phyloP scores from a whole-genome alignment of 2,113 vertebrate genomes.

The Tetrax tetrax region DNA sequence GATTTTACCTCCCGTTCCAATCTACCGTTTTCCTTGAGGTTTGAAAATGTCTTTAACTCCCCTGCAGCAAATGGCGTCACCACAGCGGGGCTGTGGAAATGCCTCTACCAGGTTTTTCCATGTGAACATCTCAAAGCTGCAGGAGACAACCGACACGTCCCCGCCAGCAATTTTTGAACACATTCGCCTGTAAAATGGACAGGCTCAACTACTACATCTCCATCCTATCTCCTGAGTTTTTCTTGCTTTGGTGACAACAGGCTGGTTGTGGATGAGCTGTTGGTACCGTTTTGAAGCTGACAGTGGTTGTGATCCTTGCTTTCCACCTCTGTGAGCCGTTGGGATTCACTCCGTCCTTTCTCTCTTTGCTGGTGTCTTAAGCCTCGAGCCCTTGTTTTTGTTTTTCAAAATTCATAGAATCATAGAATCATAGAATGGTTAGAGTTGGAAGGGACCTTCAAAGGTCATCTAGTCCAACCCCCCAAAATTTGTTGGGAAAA shows the following conservation, averaged over 20 bases:
- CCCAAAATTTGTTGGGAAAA: background rate
- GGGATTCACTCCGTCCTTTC: background rate
- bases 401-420: too few relatives aligned
- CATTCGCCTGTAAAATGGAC: background rate
- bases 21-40: background rate
- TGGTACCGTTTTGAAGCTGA: background rate
- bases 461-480: too few relatives aligned
- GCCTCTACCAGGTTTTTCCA: background rate
- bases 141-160: background rate
- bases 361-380: background rate
- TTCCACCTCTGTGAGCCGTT: background rate
- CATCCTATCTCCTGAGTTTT: background rate
- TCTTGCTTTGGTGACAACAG: rapidly evolving
- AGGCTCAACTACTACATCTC: background rate
- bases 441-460: too few relatives aligned
- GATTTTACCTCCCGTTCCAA: background rate
- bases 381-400: background rate
- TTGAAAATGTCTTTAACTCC: background rate
- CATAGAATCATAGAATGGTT: too few relatives aligned
- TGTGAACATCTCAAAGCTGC: background rate
- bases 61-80: background rate
- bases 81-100: background rate
- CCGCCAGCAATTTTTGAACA: background rate
- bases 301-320: background rate
- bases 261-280: background rate